Percentiles rank a stretch among this genome's conserved stretches.
Conservation (phyloP, 2,797 vertebrate species). For the Nannoperca obscura region DNA sequence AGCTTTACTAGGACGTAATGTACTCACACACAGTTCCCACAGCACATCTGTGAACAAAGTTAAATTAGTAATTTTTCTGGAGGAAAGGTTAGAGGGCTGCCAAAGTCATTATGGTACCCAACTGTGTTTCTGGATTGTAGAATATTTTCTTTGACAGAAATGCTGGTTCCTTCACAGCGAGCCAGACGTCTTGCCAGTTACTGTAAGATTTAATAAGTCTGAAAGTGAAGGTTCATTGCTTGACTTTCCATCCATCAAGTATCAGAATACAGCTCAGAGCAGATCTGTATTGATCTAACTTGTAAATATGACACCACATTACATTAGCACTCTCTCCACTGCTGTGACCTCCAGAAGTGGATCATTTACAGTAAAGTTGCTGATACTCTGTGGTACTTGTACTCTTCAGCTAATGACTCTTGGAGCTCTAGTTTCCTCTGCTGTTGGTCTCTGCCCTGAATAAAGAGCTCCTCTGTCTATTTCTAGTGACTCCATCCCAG, state of each 20-base stretch:
- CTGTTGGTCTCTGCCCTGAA: conserved; percentile 63
- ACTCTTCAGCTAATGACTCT: conserved; percentile 60
- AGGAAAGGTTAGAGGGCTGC: neutral
- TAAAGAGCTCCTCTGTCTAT: conserved; percentile 70
- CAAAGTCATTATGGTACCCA: too few species aligned
- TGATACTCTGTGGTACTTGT: conserved; percentile 28
- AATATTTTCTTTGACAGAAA: neutral
- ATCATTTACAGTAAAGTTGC: conserved; percentile 51
- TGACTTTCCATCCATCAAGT: conserved; percentile 28
- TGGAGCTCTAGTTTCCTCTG: conserved; percentile 64
- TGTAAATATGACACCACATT: conserved; percentile 35
- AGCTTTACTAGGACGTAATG: neutral
- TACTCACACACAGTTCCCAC: neutral
- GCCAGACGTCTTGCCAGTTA: neutral
- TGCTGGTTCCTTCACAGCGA: neutral
- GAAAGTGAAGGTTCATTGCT: conserved; percentile 1
- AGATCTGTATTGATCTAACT: conserved; percentile 34
- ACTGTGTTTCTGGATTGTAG: too few species aligned
- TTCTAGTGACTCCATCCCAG: conserved; percentile 72
- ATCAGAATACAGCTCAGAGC: conserved; percentile 27
- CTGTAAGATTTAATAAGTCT: neutral
- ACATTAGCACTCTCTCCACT: conserved; percentile 9
- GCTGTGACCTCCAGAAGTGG: conserved; percentile 45
- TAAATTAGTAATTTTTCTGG: neutral
- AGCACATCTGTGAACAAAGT: neutral